Conservation (phyloP, 2,888 invertebrate species). For the Eupeodes latifasciatus region DNA sequence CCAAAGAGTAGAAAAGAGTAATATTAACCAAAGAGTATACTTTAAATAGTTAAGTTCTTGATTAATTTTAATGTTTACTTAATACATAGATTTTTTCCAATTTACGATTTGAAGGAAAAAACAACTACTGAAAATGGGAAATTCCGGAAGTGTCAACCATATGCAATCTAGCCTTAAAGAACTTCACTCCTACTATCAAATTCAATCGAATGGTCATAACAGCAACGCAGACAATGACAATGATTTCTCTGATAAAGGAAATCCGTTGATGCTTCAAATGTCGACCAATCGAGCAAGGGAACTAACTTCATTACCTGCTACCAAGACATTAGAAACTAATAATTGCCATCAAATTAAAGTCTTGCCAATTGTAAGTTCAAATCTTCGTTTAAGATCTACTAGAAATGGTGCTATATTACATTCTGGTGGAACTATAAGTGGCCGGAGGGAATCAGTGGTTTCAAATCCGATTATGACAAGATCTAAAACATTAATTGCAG, state of each 20-base stretch:
- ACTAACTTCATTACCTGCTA: slow-evolving; percentile 15
- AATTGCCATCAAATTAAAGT: slow-evolving; percentile 85
- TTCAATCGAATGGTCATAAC: slow-evolving; percentile 31
- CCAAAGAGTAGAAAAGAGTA: too few species aligned
- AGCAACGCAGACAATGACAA: neutral
- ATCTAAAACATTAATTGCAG: slow-evolving; percentile 77
- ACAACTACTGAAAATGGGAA: slow-evolving; percentile 79
- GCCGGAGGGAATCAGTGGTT: slow-evolving; percentile 84
- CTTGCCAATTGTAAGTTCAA: slow-evolving; percentile 88
- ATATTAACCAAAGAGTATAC: too few species aligned
- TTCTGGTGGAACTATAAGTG: slow-evolving; percentile 93
- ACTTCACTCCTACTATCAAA: slow-evolving; percentile 77
- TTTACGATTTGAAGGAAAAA: neutral
- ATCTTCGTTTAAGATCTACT: slow-evolving; percentile 88
- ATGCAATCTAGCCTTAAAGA: slow-evolving; percentile 78
- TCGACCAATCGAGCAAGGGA: slow-evolving; percentile 41
- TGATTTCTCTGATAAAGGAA: neutral
- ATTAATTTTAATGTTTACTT: neutral
- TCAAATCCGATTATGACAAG: slow-evolving; percentile 63
- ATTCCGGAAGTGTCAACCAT: slow-evolving; percentile 80
- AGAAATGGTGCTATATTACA: slow-evolving; percentile 93
- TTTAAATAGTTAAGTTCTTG: too few species aligned
- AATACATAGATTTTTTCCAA: neutral
- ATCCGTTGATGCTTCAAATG: neutral
- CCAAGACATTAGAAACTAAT: slow-evolving; percentile 40